phyloP scores from a whole-genome alignment of 2,113 vertebrate species.

The Acinonyx jubatus region DNA sequence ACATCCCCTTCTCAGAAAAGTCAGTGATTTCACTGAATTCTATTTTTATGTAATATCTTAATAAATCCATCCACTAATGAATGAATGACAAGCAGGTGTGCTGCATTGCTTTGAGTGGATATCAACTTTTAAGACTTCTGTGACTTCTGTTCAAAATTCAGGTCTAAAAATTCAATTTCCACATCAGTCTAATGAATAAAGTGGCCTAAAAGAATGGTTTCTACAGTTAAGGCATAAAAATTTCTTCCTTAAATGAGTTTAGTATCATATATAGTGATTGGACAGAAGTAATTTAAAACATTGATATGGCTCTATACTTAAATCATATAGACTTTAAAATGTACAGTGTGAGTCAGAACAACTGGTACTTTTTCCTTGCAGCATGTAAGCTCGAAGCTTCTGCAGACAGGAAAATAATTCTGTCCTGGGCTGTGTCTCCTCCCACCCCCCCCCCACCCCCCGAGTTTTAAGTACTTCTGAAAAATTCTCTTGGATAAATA shows the following conservation, averaged over 20 bases:
- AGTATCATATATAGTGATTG: neutral
- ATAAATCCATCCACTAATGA: neutral
- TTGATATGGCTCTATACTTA: slow-evolving; percentile 47
- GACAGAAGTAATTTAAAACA: slow-evolving; percentile 28
- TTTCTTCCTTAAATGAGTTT: neutral
- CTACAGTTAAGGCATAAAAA: neutral
- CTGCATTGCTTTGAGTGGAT: neutral
- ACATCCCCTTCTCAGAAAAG: neutral
- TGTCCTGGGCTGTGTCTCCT: neutral
- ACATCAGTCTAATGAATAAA: neutral
- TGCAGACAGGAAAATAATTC: slow-evolving; percentile 39
- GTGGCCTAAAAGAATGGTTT: neutral
- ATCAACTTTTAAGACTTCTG: neutral
- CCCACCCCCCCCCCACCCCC: too few relatives aligned
- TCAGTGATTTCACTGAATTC: neutral
- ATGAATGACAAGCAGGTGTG: neutral
- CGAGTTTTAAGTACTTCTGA: slow-evolving; percentile 19
- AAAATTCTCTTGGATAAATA: slow-evolving; percentile 22
- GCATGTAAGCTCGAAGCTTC: neutral
- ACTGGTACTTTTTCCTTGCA: neutral
- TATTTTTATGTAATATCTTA: slow-evolving; percentile 21
- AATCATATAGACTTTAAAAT: slow-evolving; percentile 60
- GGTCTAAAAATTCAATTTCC: neutral
- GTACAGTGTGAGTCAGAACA: slow-evolving; percentile 53
- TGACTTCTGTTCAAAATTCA: slow-evolving; percentile 15